These are phyloP conservation scores for Artemia sp. DNA, from an alignment of 2,888 invertebrate genomes.

Conservation along the genomic window DNA sequence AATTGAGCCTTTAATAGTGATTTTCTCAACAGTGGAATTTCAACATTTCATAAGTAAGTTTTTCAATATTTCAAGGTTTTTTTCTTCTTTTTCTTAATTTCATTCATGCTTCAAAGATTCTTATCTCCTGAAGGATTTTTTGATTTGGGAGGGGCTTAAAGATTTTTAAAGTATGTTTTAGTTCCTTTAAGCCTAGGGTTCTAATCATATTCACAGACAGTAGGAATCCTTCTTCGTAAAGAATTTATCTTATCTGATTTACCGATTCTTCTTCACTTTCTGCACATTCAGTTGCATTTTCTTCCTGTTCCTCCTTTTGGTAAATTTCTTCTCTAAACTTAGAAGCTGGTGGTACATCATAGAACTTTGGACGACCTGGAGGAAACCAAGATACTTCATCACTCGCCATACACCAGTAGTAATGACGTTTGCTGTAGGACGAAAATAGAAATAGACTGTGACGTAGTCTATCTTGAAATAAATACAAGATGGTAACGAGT, in stretches of 20 bases:
- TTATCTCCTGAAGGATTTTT: constrained; percentile 32
- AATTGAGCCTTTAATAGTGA: too few relatives aligned
- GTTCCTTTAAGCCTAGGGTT: too few relatives aligned
- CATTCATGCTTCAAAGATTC: constrained; percentile 32
- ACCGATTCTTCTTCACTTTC: constrained; percentile 34
- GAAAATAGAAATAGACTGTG: background rate
- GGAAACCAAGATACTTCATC: constrained; percentile 91
- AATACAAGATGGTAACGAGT: too few relatives aligned
- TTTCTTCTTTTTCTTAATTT: too few relatives aligned
- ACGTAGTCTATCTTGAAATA: too few relatives aligned
- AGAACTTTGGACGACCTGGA: constrained; percentile 71
- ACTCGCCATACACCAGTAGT: constrained; percentile 84
- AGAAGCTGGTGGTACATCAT: constrained; percentile 60
- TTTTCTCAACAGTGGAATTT: too few relatives aligned
- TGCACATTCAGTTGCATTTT: constrained; percentile 35
- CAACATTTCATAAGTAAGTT: too few relatives aligned
- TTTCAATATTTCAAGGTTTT: too few relatives aligned
- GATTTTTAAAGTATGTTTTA: background rate
- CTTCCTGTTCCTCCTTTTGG: constrained; percentile 34
- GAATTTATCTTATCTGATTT: background rate
- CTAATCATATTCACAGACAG: too few relatives aligned
- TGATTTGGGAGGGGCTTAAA: constrained; percentile 17
- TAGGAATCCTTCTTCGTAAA: background rate
- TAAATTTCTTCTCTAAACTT: constrained; percentile 51
- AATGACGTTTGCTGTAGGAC: constrained; percentile 53